These are phyloP conservation scores for Anhinga anhinga DNA, from an alignment of 2,113 vertebrate species.

Conservation along the genomic window DNA sequence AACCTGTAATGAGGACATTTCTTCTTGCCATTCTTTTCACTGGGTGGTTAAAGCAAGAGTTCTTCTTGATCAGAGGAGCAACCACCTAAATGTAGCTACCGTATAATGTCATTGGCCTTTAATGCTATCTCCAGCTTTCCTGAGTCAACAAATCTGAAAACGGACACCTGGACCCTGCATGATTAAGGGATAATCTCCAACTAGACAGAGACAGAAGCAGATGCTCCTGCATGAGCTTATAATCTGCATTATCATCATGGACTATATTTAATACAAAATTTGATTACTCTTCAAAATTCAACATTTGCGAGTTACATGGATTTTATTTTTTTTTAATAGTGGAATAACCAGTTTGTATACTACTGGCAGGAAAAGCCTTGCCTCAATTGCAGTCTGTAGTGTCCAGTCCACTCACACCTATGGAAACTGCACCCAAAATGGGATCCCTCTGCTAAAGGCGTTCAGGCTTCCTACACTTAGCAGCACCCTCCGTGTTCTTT, in stretches of 20 bases:
- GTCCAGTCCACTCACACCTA: neutral
- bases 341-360: neutral
- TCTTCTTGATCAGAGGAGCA: neutral
- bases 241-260: constrained; percentile 18
- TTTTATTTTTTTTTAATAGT: neutral
- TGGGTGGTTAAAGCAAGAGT: neutral
- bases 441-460: neutral
- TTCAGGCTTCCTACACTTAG: neutral
- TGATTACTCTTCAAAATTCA: neutral
- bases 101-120: neutral
- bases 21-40: constrained; percentile 77
- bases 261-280: neutral
- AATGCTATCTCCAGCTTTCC: constrained; percentile 39
- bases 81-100: neutral
- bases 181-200: constrained; percentile 70
- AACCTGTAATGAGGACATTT: constrained; percentile 85
- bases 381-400: neutral
- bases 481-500: neutral
- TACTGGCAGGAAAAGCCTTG: neutral
- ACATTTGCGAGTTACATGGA: neutral
- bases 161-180: constrained; percentile 38
- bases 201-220: constrained; percentile 16
- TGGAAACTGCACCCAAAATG: neutral
- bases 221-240: constrained; percentile 19
- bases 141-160: constrained; percentile 62